phyloP scores from a whole-genome alignment of 1,140 invertebrate genomes.

The Drosophila subpulchrella region DNA sequence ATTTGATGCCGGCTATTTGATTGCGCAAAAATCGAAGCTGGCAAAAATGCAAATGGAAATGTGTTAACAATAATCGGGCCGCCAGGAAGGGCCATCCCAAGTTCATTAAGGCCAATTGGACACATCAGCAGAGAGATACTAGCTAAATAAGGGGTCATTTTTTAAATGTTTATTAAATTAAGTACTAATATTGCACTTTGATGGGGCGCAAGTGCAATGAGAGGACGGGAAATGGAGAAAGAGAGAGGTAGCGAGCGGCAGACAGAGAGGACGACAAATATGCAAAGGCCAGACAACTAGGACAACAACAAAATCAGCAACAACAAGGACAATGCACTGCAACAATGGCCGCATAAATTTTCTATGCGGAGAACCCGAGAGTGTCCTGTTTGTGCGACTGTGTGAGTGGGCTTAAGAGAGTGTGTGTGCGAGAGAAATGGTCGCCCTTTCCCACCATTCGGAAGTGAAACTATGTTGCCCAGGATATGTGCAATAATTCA shows the following conservation, averaged over 20 bases:
- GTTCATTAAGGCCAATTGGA: constrained; percentile 66
- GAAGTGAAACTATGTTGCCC: constrained; percentile 83
- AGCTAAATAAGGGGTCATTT: constrained; percentile 32
- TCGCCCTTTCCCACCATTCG: constrained; percentile 66
- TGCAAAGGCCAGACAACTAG: constrained; percentile 77
- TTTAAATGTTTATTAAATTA: constrained; percentile 53
- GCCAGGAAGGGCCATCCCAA: constrained; percentile 4
- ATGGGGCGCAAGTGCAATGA: constrained; percentile 57
- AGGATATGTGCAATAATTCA: constrained; percentile 82
- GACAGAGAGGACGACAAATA: constrained; percentile 77
- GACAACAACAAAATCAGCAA: constrained; percentile 60
- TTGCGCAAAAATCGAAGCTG: constrained; percentile 22
- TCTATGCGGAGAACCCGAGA: constrained; percentile 56
- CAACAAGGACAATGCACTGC: constrained; percentile 71
- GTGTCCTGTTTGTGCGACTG: constrained; percentile 16
- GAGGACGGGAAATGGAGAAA: constrained; percentile 3
- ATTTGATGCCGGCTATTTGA: constrained; percentile 57
- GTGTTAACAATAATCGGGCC: constrained; percentile 45
- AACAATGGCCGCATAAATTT: constrained; percentile 83
- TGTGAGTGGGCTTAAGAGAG: constrained; percentile 20
- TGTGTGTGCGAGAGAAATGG: constrained; percentile 50
- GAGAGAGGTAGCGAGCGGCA: constrained; percentile 28
- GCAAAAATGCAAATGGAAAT: constrained; percentile 42
- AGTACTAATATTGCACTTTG: constrained; percentile 34
- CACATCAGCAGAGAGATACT: constrained; percentile 34